A percentile compares a stretch with the other conserved stretches of the same genome.
Evolutionary conservation across 2,888 invertebrate species (phyloP).

Genomic region (Fissipunctia ypsillon): DNA sequence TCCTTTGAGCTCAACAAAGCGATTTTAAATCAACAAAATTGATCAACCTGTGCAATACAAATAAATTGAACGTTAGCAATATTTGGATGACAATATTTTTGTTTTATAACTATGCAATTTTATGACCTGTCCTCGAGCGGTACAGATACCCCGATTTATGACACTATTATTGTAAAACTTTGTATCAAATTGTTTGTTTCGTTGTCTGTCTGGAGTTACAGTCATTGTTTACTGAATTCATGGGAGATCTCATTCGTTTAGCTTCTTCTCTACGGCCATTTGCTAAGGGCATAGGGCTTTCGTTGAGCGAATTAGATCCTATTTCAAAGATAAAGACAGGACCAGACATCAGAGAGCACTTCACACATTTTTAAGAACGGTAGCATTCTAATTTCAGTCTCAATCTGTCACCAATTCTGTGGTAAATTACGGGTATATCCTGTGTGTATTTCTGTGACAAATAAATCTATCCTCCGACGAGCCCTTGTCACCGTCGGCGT

Average conservation of each 20-base stretch:
- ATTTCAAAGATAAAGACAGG: not conserved
- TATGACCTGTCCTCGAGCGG: conserved; percentile 30
- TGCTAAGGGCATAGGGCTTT: not conserved
- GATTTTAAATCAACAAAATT: conserved; percentile 40
- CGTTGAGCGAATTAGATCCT: not conserved
- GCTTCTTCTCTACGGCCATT: not conserved
- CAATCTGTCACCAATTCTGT: too few species aligned
- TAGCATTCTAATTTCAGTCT: not conserved
- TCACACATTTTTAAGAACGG: not conserved
- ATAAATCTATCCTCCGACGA: too few species aligned
- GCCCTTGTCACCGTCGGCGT: too few species aligned
- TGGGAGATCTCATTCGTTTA: not conserved
- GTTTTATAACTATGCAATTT: conserved; percentile 51
- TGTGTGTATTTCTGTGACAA: too few species aligned
- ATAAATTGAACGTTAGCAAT: conserved; percentile 61
- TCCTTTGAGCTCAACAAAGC: conserved; percentile 52
- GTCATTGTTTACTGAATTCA: not conserved
- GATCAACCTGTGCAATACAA: conserved; percentile 37
- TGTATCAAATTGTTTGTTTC: not conserved
- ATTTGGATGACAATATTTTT: conserved; percentile 61
- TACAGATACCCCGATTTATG: conserved; percentile 43
- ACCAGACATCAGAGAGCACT: not conserved
- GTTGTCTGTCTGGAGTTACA: not conserved
- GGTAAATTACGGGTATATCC: too few species aligned
- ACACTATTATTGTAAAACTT: conserved; percentile 23